Evolutionary conservation across 2,888 invertebrate species (phyloP).

Genomic region (Phalangium opilio): DNA sequence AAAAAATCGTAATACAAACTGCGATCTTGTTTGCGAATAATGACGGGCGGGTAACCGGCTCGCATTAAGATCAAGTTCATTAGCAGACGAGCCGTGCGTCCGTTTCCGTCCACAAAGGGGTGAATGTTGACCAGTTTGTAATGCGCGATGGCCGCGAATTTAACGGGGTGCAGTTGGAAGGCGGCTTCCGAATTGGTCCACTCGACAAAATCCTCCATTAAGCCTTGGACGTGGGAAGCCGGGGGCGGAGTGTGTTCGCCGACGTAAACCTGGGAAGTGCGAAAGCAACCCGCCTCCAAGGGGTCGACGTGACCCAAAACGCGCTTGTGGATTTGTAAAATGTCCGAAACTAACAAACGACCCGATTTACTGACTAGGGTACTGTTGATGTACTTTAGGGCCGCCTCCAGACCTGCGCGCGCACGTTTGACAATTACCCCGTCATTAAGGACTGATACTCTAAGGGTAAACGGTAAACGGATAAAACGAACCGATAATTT

Average conservation of each 20-base stretch:
- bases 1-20: constrained; percentile 63
- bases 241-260: constrained; percentile 87
- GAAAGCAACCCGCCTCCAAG: constrained; percentile 69
- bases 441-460: no score
- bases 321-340: constrained; percentile 77
- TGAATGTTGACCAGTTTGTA: constrained; percentile 94
- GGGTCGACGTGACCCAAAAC: constrained; percentile 93
- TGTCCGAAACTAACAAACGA: constrained; percentile 63
- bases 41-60: constrained; percentile 89
- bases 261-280: constrained; percentile 81
- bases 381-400: constrained; percentile 73
- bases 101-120: constrained; percentile 93
- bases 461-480: no score
- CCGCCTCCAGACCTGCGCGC: constrained; percentile 60
- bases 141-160: constrained; percentile 87
- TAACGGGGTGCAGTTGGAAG: constrained; percentile 71
- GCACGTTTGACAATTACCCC: no score
- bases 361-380: constrained; percentile 50
- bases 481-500: constrained; percentile 54
- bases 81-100: constrained; percentile 78
- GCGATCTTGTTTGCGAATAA: constrained; percentile 61
- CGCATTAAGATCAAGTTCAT: constrained; percentile 89
- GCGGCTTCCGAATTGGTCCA: constrained; percentile 82
- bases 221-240: constrained; percentile 57
- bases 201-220: constrained; percentile 75